A percentile compares a stretch with the other conserved stretches of the same genome.
Evolutionary conservation across 2,113 vertebrate genomes (phyloP).

Genomic region (Nyctereutes procyonoides): DNA sequence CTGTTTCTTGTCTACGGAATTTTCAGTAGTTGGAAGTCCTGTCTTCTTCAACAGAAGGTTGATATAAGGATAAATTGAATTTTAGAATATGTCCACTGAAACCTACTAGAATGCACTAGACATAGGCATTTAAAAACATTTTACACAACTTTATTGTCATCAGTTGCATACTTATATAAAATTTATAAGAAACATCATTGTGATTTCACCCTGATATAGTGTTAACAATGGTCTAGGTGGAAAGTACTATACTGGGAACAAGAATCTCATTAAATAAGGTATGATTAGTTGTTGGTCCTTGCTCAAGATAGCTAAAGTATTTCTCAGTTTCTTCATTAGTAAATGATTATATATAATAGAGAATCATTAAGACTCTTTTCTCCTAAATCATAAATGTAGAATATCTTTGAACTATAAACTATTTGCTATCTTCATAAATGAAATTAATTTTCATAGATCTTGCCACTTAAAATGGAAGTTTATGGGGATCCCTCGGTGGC

Average conservation of each 20-base stretch:
- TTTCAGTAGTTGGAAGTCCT: background rate
- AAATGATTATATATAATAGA: background rate
- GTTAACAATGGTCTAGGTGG: background rate
- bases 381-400: background rate
- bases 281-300: background rate
- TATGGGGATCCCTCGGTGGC: background rate
- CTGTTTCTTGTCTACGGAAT: background rate
- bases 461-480: background rate
- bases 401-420: background rate
- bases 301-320: background rate
- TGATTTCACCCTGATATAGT: background rate
- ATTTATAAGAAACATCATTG: background rate
- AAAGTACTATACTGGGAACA: background rate
- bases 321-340: background rate
- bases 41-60: background rate
- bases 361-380: background rate
- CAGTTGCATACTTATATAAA: background rate
- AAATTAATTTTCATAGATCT: conserved; percentile 45
- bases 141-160: background rate
- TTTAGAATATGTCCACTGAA: background rate
- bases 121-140: background rate
- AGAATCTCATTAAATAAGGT: background rate
- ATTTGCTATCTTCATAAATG: conserved; percentile 31
- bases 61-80: background rate
- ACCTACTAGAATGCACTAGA: background rate